Base-by-base conservation (phyloP, 2,113 vertebrate species). In the Vidua macroura region DNA sequence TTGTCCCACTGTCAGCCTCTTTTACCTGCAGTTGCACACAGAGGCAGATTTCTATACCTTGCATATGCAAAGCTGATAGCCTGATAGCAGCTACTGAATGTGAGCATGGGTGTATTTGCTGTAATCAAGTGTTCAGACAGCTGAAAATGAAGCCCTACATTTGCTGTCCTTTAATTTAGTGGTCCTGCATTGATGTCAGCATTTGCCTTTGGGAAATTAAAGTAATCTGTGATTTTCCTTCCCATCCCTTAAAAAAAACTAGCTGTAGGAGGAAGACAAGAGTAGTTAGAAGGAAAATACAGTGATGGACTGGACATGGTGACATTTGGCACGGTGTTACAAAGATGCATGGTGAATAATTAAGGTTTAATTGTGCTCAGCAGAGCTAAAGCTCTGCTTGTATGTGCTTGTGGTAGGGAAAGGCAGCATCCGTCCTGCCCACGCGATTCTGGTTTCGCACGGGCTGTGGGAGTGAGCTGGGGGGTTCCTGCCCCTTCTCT, bases 361-460 rank as follows among this genome's bases (percentile, higher is more conserved):
- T 31, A 39, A 68, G 43, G 46, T 62, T 55, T 83, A 76, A 62
- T 56, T 41, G 41, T 41, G n/a, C 2, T 10, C 60, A 55, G 73
- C 78, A 72, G 56, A 92, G 56, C 87, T 75, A 5, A 17, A 68
- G 62, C 37, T 87, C 70, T 58, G 49, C 52, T 41, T n/a, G 13
- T 52, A 3, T 0, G 20, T 41, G 43, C 22, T 2, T 30, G 60
- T 51, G 75, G 41, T 25, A 2, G 58, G 52, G 87, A 39, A 85
- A 58, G 67, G 84, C 93, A 86, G 89, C 55, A 24, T 5, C 13
- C 0, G 0, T 75, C 60, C 69, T 89, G 69, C 75, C 62, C 51
- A 31, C 1, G 0, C 1, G 0, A 1, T 19, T 58, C 28, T 66
- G 72, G 49, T 93, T 90, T 90, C 53, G 6, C 15, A 7, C 1